These are phyloP conservation scores for Tyria jacobaeae DNA, from an alignment of 2,888 invertebrate species.

Conservation along the genomic window DNA sequence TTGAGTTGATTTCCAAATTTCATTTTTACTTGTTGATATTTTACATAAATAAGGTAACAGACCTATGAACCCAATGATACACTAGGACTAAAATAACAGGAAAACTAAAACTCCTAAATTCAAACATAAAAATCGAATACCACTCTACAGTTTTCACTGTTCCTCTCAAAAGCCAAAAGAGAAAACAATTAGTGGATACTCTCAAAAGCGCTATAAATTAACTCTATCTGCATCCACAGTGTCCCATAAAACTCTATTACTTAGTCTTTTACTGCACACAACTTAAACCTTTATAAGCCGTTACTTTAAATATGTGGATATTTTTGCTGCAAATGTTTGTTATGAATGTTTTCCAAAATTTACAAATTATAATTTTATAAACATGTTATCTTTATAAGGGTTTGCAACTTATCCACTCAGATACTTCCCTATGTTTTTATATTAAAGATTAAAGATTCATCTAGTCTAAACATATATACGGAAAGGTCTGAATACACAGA, in stretches of 20 bases:
- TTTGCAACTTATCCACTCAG: background rate
- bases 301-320: constrained; percentile 21
- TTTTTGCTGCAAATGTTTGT: constrained; percentile 6
- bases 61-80: background rate
- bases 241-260: constrained; percentile 48
- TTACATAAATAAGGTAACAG: background rate
- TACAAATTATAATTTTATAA: background rate
- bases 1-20: background rate
- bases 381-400: background rate
- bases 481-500: too few relatives aligned
- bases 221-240: constrained; percentile 43
- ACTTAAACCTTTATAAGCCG: constrained; percentile 29
- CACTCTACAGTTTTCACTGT: constrained; percentile 25
- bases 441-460: too few relatives aligned
- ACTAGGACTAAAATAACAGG: background rate
- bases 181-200: constrained; percentile 51
- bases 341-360: background rate
- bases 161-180: constrained; percentile 31
- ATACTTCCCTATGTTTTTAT: too few relatives aligned
- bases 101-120: background rate
- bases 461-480: too few relatives aligned
- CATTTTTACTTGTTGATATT: background rate
- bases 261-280: constrained; percentile 44
- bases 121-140: background rate
- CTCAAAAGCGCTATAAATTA: constrained; percentile 48